Evolutionary conservation across 2,888 invertebrate species (phyloP).

Genomic region (Pocota personata): DNA sequence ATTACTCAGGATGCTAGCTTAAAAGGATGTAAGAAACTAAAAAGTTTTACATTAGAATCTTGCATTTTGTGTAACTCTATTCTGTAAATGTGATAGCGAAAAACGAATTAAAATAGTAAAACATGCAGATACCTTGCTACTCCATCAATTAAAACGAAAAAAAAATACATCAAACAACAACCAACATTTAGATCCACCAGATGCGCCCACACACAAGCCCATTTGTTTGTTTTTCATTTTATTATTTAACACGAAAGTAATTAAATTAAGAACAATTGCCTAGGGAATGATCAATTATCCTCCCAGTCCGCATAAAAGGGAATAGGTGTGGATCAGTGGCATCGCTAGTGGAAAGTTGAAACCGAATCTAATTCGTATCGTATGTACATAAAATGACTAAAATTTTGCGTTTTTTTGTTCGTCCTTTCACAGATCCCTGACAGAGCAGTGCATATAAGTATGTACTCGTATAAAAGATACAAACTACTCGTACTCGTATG

Average conservation of each 20-base stretch:
- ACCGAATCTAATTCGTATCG: conserved; percentile 26
- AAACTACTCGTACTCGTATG: too few relatives aligned
- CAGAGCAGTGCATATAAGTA: background rate
- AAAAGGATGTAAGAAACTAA: too few relatives aligned
- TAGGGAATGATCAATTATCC: conserved; percentile 51
- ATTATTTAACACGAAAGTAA: conserved; percentile 30
- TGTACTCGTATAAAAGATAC: conserved; percentile 6
- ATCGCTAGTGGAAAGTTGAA: background rate
- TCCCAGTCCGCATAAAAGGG: conserved; percentile 18
- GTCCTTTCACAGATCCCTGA: conserved; percentile 16
- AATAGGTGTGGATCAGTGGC: conserved; percentile 47
- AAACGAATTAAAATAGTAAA: background rate
- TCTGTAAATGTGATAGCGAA: background rate
- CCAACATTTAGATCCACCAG: background rate
- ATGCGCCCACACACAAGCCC: background rate
- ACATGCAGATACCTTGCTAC: background rate
- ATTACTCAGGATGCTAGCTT: too few relatives aligned
- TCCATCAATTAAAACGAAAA: background rate
- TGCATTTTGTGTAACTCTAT: background rate
- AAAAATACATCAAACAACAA: background rate
- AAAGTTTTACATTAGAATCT: background rate
- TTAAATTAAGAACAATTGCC: conserved; percentile 50
- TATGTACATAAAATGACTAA: conserved; percentile 8
- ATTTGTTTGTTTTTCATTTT: background rate
- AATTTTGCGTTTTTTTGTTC: conserved; percentile 1